Base-by-base conservation (phyloP, 2,113 vertebrate species). In the Rhynchopsitta pachyrhyncha region DNA sequence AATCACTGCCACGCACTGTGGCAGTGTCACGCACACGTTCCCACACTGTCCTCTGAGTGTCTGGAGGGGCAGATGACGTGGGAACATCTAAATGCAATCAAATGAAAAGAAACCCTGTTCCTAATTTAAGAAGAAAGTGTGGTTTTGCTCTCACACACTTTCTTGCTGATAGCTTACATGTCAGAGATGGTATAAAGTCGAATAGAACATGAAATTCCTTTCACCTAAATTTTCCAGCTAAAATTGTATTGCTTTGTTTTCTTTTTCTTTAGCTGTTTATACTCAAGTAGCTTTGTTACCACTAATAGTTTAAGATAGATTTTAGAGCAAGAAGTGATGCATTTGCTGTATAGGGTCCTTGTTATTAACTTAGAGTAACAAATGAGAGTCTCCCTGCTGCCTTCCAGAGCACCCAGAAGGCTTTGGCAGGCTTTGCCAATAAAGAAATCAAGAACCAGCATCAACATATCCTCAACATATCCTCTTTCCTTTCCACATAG, bases 21-120 rank as follows among this genome's bases (percentile, higher is more conserved):
- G 57, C 57, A 59, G 57, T 23, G 57, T 59, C 20, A 35, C 4
- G 3, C 57, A 22, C 55, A 7, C 22, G 1, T n/a, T 59, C 13
- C 33, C 57, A 35, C 12, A 0, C 31, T 33, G 15, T 0, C 7
- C 3, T 7, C 24, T 4, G 4, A n/a, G 12, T 37, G 5, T 7
- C 33, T 10, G 28, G 18, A 20, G 18, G 25, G 20, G 35, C 63
- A 24, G 29, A 6, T 6, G 2, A 4, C 55, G 41, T 27, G 4
- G 0, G 17, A 41, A 5, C 23, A 0, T 11, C 23, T 37, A 19
- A 37, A 1, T 39, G 10, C 2, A 27, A 7, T 18, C 35, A 44
- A 23, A 29, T 3, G 17, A 11, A 37, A 62, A 69, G 37, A 46
- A 82, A 10, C n/a, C 25, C 13, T 24, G 41, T 9, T 27, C 13